phyloP scores from a whole-genome alignment of 1,140 invertebrate genomes.

The Dufourea novaeangliae region DNA sequence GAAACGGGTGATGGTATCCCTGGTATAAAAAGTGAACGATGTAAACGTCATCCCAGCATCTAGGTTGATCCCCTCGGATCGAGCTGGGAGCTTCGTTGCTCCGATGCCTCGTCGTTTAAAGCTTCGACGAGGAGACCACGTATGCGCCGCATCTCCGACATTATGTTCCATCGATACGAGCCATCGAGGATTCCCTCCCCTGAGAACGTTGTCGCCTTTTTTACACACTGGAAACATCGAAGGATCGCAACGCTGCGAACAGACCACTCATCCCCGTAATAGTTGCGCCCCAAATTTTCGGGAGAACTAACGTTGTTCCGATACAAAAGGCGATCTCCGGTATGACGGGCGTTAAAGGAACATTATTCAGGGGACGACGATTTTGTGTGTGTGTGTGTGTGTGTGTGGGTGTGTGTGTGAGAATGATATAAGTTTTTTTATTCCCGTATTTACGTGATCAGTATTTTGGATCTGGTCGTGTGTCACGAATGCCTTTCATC shows the following conservation, averaged over 20 bases:
- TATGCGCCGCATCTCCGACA: neutral
- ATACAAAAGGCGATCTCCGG: neutral
- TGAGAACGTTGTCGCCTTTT: neutral
- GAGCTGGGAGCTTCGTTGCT: neutral
- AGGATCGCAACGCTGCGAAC: neutral
- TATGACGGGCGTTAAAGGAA: too few relatives aligned
- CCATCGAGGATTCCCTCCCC: neutral
- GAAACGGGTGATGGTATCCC: conserved; percentile 78
- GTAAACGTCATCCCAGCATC: neutral
- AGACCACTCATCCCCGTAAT: neutral
- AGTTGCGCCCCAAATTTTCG: neutral
- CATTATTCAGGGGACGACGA: conserved; percentile 8
- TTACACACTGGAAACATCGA: neutral
- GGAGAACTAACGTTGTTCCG: neutral
- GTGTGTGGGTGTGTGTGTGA: neutral
- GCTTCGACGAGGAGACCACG: neutral
- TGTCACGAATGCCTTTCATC: neutral
- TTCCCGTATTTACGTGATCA: conserved; percentile 28
- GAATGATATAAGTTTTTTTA: conserved; percentile 28
- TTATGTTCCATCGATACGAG: neutral
- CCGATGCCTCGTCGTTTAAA: neutral
- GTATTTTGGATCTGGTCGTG: conserved; percentile 21
- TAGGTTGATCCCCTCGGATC: too few relatives aligned
- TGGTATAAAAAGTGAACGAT: conserved; percentile 66
- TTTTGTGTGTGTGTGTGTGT: neutral